Evolutionary conservation across 2,888 invertebrate species (phyloP), one percentile per base, ranked within the genome.

Genomic region (Bombyx huttoni): DNA sequence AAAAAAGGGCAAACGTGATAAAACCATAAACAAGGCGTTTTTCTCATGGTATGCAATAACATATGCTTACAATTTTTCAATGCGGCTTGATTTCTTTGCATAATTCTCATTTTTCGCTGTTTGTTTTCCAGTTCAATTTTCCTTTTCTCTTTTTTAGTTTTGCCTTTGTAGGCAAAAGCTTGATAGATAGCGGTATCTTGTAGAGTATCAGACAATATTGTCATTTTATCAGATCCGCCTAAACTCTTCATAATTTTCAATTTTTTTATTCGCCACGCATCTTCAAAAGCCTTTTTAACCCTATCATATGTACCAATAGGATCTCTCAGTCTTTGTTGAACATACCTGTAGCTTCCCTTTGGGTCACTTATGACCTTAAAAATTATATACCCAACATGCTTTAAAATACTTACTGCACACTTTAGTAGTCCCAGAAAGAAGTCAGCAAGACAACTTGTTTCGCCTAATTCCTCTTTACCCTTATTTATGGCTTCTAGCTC

Each of bases 11-110:
- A n/a, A n/a, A 78, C 51, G 46, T 75, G 66, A 52, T 78, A 79
- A 3, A 74, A 65, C 74, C 79, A 81, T 14, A 82, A 50, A 57
- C 75, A 78, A 3, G 82, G 81, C 1, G 60, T 70, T 51, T 61
- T 73, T 35, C 78, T 68, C 50, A 79, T 55, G 0, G 79, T 73
- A 5, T 59, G 60, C 48, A 82, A 59, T 35, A 78, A 52, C 14
- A 61, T 57, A 54, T 77, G 68, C 0, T 63, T 61, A 55, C 79
- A 78, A 35, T 70, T 59, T 34, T 54, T 58, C 7, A 72, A 0
- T 13, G 75, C 77, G 24, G 57, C 48, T 0, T 64, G 58, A 1
- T 62, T 50, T 49, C 78, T 64, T 50, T 62, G 63, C n/a, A 10
- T 49, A 40, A 73, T 70, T 55, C 75, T 65, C 48, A 33, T 57